A percentile compares a stretch with the other conserved stretches of the same genome.
Evolutionary conservation across 1,140 invertebrate species (phyloP).

Genomic region (Leptopilina clavipes): DNA sequence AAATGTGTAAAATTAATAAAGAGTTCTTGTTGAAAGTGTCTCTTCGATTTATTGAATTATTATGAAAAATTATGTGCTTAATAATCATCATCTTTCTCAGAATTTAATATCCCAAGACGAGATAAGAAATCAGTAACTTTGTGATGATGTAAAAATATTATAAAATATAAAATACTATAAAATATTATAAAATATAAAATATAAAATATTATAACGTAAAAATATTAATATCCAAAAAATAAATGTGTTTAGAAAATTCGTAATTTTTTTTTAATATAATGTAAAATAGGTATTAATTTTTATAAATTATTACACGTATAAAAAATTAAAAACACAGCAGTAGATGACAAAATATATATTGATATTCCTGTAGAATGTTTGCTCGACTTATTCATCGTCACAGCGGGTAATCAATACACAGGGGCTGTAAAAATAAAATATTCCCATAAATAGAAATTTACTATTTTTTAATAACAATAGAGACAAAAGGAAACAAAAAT

Average conservation of each 20-base stretch:
- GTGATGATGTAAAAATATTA: too few relatives aligned
- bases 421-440: neutral
- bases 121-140: neutral
- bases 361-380: neutral
- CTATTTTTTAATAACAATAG: too few relatives aligned
- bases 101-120: neutral
- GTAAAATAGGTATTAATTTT: too few relatives aligned
- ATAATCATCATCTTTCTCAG: constrained; percentile 18
- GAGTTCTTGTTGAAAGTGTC: neutral
- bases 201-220: neutral
- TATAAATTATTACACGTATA: neutral
- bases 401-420: neutral
- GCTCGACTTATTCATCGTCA: neutral
- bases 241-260: neutral
- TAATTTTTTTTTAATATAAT: too few relatives aligned
- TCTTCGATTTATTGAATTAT: constrained; percentile 3
- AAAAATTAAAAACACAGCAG: neutral
- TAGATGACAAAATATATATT: too few relatives aligned
- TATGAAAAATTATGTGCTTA: constrained; percentile 4
- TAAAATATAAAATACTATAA: too few relatives aligned
- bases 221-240: neutral
- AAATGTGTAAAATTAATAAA: neutral
- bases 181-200: too few relatives aligned
- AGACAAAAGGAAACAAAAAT: too few relatives aligned
- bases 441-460: too few relatives aligned